These are phyloP conservation scores for Idaea straminata DNA, from an alignment of 2,888 invertebrate species.

Conservation along the genomic window DNA sequence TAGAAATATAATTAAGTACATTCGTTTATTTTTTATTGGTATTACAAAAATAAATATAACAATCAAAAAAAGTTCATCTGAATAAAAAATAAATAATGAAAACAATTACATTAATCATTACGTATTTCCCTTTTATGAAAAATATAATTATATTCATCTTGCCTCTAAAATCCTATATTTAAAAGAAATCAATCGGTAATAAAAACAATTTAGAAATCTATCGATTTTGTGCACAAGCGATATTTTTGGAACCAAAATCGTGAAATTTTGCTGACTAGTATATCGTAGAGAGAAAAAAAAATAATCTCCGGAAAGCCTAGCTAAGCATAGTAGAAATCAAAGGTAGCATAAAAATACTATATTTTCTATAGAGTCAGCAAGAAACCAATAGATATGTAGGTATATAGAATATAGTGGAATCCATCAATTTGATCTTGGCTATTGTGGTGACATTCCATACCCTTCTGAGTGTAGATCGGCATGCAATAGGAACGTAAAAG, in stretches of 20 bases:
- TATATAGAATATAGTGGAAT: not conserved
- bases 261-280: too few relatives aligned
- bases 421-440: not conserved
- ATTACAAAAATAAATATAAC: too few relatives aligned
- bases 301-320: not conserved
- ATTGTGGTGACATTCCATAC: not conserved
- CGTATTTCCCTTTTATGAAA: too few relatives aligned
- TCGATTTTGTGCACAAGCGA: too few relatives aligned
- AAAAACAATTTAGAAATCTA: too few relatives aligned
- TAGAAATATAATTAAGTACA: not conserved
- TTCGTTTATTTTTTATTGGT: not conserved
- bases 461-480: not conserved
- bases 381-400: conserved; percentile 13
- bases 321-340: not conserved
- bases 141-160: too few relatives aligned
- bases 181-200: too few relatives aligned
- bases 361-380: not conserved
- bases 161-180: too few relatives aligned
- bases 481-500: not conserved
- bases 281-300: not conserved
- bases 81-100: too few relatives aligned
- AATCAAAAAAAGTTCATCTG: too few relatives aligned
- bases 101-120: too few relatives aligned
- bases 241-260: too few relatives aligned
- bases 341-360: not conserved